A percentile compares a stretch with the other conserved stretches of the same genome.
These are phyloP conservation scores for Pycnonotus jocosus DNA, from an alignment of 2,113 vertebrate genomes.

Conservation along the genomic window DNA sequence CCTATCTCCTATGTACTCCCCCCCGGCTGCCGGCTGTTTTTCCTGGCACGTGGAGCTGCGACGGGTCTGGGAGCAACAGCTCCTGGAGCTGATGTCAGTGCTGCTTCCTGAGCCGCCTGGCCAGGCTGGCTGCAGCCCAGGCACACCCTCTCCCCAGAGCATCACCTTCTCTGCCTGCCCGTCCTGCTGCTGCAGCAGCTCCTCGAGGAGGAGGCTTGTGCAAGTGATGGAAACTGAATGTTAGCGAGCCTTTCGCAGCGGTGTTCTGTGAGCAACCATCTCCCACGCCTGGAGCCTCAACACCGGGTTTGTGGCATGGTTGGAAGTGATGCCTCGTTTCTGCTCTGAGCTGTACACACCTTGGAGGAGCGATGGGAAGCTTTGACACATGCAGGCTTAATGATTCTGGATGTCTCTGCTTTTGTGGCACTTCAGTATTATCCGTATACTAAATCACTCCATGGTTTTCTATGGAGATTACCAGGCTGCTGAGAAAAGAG, in stretches of 20 bases:
- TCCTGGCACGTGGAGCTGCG: not conserved
- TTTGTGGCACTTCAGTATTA: not conserved
- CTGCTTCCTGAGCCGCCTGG: not conserved
- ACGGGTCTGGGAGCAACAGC: not conserved
- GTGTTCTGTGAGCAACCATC: fast-evolving
- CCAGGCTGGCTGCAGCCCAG: not conserved
- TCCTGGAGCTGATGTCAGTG: not conserved
- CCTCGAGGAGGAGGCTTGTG: not conserved
- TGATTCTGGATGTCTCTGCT: not conserved
- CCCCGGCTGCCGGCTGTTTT: not conserved
- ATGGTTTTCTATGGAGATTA: not conserved
- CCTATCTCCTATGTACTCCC: not conserved
- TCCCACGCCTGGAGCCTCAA: not conserved
- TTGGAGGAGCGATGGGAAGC: not conserved
- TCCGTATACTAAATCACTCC: not conserved
- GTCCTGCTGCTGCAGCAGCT: not conserved
- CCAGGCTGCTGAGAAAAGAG: not conserved
- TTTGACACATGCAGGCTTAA: not conserved
- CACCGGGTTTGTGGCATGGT: fast-evolving
- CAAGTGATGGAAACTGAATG: not conserved
- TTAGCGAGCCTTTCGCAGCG: fast-evolving
- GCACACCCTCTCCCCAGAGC: not conserved
- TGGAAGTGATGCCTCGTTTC: not conserved
- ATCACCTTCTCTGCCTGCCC: not conserved
- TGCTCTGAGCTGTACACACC: not conserved